Evolutionary conservation across 2,888 invertebrate genomes (phyloP).

Genomic region (Oxyscelio sp.): DNA sequence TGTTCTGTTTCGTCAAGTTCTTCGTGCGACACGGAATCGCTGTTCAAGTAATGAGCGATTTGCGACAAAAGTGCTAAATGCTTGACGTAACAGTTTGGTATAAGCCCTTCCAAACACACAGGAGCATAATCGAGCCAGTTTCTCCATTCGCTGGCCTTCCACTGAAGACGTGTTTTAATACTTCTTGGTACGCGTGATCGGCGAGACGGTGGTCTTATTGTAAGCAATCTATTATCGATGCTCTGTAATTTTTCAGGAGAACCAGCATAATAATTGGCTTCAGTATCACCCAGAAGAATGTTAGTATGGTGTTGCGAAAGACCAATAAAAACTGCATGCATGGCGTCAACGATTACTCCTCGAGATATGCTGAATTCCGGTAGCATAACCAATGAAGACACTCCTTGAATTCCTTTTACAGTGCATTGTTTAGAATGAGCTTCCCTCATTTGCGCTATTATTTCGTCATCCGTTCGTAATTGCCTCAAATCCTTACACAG

Average conservation of each 20-base stretch:
- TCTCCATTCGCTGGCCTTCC: slow-evolving; percentile 67
- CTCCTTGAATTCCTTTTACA: slow-evolving; percentile 17
- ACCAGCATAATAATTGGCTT: slow-evolving; percentile 29
- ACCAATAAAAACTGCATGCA: slow-evolving; percentile 41
- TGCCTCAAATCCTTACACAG: not conserved
- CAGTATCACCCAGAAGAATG: not conserved
- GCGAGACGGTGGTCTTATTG: slow-evolving; percentile 41
- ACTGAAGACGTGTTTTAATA: slow-evolving; percentile 30
- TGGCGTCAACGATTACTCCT: slow-evolving; percentile 24
- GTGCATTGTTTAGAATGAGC: not conserved
- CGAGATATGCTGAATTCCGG: slow-evolving; percentile 4
- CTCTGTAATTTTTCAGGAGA: slow-evolving; percentile 7
- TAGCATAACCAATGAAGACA: not conserved
- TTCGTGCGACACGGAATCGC: slow-evolving; percentile 34
- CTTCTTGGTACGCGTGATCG: slow-evolving; percentile 51
- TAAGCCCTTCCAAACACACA: slow-evolving; percentile 55
- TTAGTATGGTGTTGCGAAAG: slow-evolving; percentile 11
- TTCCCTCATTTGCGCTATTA: not conserved
- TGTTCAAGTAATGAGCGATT: slow-evolving; percentile 36
- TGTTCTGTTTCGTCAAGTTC: slow-evolving; percentile 44
- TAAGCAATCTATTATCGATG: slow-evolving; percentile 46
- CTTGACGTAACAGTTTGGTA: slow-evolving; percentile 44
- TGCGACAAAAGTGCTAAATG: slow-evolving; percentile 57
- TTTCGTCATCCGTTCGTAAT: slow-evolving; percentile 1
- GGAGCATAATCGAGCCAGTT: slow-evolving; percentile 56